phyloP scores from a whole-genome alignment of 2,113 vertebrate genomes.

The Arothron firmamentum region DNA sequence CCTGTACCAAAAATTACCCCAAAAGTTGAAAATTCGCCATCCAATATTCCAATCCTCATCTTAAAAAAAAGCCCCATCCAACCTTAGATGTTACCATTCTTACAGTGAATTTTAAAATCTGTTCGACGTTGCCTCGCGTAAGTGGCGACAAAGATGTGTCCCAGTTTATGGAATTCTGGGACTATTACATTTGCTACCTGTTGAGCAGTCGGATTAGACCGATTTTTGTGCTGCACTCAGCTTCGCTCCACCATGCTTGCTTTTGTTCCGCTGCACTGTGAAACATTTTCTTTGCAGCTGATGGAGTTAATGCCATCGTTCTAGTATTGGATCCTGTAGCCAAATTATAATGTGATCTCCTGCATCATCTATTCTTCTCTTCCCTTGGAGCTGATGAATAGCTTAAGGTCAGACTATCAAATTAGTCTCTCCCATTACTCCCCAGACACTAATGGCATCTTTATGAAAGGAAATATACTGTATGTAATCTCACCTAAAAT shows the following conservation, averaged over 20 bases:
- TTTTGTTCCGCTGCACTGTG: slow-evolving; percentile 42
- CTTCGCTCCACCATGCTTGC: slow-evolving; percentile 14
- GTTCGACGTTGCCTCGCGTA: slow-evolving; percentile 39
- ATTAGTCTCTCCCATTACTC: slow-evolving; percentile 70
- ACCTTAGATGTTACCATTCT: slow-evolving; percentile 21
- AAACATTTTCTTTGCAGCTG: slow-evolving; percentile 65
- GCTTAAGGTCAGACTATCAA: slow-evolving; percentile 73
- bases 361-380: slow-evolving; percentile 66
- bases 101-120: slow-evolving; percentile 55
- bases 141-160: slow-evolving; percentile 42
- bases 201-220: slow-evolving; percentile 42
- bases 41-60: background rate
- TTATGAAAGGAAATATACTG: slow-evolving; percentile 61
- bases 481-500: slow-evolving; percentile 67
- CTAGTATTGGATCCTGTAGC: slow-evolving; percentile 67
- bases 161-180: slow-evolving; percentile 48
- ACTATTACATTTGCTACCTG: slow-evolving; percentile 54
- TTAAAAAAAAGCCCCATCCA: background rate
- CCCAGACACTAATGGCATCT: slow-evolving; percentile 72
- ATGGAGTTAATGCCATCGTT: slow-evolving; percentile 67
- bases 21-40: slow-evolving; percentile 14
- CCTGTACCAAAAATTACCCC: slow-evolving; percentile 36
- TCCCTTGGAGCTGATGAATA: slow-evolving; percentile 66
- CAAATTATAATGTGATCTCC: slow-evolving; percentile 71
- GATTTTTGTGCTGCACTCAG: slow-evolving; percentile 28